A percentile compares a stretch with the other conserved stretches of the same genome.
Evolutionary conservation across 2,888 invertebrate species (phyloP).

Genomic region (Coremacera marginata): DNA sequence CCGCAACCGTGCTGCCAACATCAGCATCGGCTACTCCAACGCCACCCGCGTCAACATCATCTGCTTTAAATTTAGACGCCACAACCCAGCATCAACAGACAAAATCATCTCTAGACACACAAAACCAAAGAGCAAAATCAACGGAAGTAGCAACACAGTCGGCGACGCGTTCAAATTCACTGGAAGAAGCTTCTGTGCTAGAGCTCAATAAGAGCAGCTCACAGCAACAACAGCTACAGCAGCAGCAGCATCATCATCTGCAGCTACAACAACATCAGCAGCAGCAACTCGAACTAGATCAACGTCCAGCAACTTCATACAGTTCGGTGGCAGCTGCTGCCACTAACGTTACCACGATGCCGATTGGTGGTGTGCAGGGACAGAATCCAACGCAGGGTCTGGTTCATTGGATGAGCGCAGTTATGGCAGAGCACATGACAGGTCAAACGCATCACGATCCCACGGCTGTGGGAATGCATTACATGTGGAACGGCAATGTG

Average conservation of each 20-base stretch:
- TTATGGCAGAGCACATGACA: conserved; percentile 96
- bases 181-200: background rate
- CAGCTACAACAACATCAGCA: conserved; percentile 45
- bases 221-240: conserved; percentile 34
- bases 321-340: conserved; percentile 47
- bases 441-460: conserved; percentile 78
- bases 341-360: conserved; percentile 61
- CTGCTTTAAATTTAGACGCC: conserved; percentile 58
- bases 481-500: conserved; percentile 70
- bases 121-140: conserved; percentile 31
- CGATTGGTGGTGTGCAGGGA: conserved; percentile 70
- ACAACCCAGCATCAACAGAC: conserved; percentile 51
- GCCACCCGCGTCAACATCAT: conserved; percentile 46
- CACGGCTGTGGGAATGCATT: conserved; percentile 69
- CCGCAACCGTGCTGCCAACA: conserved; percentile 46
- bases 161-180: conserved; percentile 21
- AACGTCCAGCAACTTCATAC: conserved; percentile 9
- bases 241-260: conserved; percentile 28
- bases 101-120: conserved; percentile 29
- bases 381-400: conserved; percentile 82
- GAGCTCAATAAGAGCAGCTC: no score
- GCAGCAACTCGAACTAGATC: conserved; percentile 30
- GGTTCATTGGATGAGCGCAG: conserved; percentile 94
- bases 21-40: conserved; percentile 45
- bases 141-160: conserved; percentile 19